Evolutionary conservation across 2,113 vertebrate species (phyloP).

Genomic region (Myiopsitta monachus): DNA sequence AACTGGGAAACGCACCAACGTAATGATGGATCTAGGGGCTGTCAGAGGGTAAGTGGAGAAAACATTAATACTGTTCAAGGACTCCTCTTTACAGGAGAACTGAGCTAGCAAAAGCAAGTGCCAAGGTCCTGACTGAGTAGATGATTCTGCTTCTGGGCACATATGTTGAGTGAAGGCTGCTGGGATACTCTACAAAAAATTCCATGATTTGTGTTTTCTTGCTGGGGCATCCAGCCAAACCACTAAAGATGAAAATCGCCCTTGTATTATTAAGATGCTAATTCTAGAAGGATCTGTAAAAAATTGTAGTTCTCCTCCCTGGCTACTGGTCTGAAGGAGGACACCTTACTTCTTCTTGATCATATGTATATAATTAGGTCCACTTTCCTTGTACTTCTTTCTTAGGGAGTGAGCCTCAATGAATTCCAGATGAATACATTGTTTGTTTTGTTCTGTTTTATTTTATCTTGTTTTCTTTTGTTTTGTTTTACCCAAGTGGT

Average conservation of each 20-base stretch:
- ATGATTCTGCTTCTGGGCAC: slow-evolving; percentile 10
- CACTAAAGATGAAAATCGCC: neutral
- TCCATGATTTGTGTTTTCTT: neutral
- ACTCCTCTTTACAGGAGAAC: slow-evolving; percentile 16
- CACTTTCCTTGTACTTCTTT: neutral
- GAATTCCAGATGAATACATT: neutral
- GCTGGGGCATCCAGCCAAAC: neutral
- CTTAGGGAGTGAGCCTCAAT: neutral
- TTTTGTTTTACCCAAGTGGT: neutral
- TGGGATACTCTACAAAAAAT: neutral
- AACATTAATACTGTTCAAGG: slow-evolving; percentile 29
- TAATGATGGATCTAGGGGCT: slow-evolving; percentile 30
- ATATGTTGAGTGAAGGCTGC: neutral
- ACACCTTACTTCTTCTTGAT: neutral
- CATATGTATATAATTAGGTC: neutral
- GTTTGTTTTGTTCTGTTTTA: fast-evolving
- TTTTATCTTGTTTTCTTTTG: neutral
- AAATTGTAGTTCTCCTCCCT: neutral
- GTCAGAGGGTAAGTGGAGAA: slow-evolving; percentile 49
- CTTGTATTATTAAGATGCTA: neutral
- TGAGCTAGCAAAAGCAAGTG: slow-evolving; percentile 26
- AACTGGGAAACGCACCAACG: slow-evolving; percentile 41
- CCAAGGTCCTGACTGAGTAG: neutral
- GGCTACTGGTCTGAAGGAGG: neutral
- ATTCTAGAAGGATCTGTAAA: neutral